These are phyloP conservation scores for Onychostoma macrolepis DNA, from an alignment of 2,113 vertebrate genomes.

Conservation along the genomic window DNA sequence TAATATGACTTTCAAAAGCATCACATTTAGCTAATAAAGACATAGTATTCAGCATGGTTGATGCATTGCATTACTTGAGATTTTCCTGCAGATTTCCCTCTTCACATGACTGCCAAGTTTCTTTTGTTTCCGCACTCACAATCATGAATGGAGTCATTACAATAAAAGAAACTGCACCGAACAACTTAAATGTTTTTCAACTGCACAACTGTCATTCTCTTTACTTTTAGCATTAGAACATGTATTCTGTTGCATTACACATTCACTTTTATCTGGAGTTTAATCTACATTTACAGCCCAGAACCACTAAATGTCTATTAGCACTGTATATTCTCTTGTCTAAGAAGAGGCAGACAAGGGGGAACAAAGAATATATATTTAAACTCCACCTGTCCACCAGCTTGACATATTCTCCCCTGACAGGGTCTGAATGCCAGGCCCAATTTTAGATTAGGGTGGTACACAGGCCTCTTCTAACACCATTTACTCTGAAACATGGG, in stretches of 20 bases:
- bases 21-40: slow-evolving; percentile 15
- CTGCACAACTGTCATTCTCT: neutral
- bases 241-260: neutral
- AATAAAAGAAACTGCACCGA: neutral
- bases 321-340: neutral
- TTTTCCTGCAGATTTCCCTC: neutral
- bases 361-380: slow-evolving; percentile 68
- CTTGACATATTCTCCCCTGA: slow-evolving; percentile 43
- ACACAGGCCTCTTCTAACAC: neutral
- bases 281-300: neutral
- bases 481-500: neutral
- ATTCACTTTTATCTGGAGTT: neutral
- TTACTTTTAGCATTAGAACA: neutral
- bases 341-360: slow-evolving; percentile 32
- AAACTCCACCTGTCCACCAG: slow-evolving; percentile 67
- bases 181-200: neutral
- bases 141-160: neutral
- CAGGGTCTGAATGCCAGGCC: slow-evolving; percentile 57
- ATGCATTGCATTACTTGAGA: slow-evolving; percentile 7
- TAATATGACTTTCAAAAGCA: neutral
- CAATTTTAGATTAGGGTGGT: slow-evolving; percentile 57
- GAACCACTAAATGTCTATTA: neutral
- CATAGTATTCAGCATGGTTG: neutral
- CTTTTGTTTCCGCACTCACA: slow-evolving; percentile 2
- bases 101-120: neutral